phyloP scores from a whole-genome alignment of 2,797 vertebrate genomes.

The Pelochelys cantorii region DNA sequence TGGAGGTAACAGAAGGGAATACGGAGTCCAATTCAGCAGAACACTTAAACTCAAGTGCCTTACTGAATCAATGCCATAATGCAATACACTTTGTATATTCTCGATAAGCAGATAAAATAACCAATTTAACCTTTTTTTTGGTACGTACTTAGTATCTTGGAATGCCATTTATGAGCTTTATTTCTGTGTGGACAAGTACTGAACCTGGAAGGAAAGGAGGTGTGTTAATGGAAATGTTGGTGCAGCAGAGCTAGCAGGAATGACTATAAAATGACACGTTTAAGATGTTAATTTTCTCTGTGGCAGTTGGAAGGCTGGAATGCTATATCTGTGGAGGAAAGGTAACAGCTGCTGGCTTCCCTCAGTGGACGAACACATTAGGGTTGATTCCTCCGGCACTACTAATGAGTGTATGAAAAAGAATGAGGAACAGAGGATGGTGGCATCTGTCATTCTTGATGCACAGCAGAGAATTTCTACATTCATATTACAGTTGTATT shows the following conservation, averaged over 20 bases:
- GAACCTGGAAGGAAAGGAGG: not conserved
- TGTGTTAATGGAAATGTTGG: not conserved
- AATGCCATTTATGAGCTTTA: not conserved
- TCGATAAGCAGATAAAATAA: not conserved
- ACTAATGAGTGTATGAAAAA: conserved; percentile 23
- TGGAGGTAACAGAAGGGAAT: not conserved
- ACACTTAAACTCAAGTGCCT: not conserved
- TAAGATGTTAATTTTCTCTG: conserved; percentile 40
- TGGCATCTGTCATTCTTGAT: conserved; percentile 5
- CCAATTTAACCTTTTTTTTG: not conserved
- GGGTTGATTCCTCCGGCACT: conserved; percentile 11
- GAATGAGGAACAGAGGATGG: conserved; percentile 13
- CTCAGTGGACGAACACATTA: conserved; percentile 25
- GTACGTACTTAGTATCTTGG: not conserved
- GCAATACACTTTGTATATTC: not conserved
- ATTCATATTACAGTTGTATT: not conserved
- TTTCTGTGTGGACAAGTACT: not conserved
- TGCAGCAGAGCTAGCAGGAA: conserved; percentile 12
- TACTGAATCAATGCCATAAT: not conserved
- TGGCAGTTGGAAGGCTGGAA: conserved; percentile 8
- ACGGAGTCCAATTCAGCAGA: not conserved
- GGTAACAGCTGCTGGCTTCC: conserved; percentile 52
- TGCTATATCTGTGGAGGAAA: conserved; percentile 5
- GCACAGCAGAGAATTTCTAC: not conserved
- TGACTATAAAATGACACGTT: conserved; percentile 5